These are phyloP conservation scores for Petrocephalus sullivani DNA, from an alignment of 2,797 vertebrate genomes.

Conservation along the genomic window DNA sequence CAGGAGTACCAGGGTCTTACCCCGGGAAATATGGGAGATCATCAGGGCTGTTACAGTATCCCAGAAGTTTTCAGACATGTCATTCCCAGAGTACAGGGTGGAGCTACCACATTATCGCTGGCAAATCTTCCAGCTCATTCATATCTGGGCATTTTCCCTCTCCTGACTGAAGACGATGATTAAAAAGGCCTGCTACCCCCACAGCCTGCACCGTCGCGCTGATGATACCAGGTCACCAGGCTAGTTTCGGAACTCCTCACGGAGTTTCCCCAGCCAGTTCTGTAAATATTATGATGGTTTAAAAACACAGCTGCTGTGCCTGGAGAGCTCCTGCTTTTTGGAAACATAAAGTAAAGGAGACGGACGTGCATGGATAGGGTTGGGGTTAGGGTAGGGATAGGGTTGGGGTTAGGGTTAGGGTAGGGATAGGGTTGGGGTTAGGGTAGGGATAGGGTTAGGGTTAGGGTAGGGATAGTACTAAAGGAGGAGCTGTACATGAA, in stretches of 20 bases:
- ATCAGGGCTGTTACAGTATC: not conserved
- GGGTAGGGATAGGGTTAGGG: too few species aligned
- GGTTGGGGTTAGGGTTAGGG: too few species aligned
- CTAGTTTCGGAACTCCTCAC: not conserved
- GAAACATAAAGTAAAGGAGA: not conserved
- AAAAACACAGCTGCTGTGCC: not conserved
- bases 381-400: too few species aligned
- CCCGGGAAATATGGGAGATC: not conserved
- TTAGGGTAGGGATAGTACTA: too few species aligned
- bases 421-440: too few species aligned
- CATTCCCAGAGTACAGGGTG: slow-evolving; percentile 7
- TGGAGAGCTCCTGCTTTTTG: not conserved
- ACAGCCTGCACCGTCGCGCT: too few species aligned
- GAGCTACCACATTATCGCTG: slow-evolving; percentile 40
- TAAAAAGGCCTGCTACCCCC: slow-evolving; percentile 32
- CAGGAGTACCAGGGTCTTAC: not conserved
- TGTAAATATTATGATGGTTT: not conserved
- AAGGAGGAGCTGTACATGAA: not conserved
- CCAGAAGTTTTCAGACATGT: not conserved
- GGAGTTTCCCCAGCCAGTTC: not conserved
- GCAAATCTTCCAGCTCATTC: slow-evolving; percentile 38
- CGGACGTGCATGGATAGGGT: not conserved
- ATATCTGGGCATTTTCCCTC: slow-evolving; percentile 44
- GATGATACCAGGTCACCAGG: not conserved
- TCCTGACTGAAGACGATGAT: slow-evolving; percentile 35